These are phyloP conservation scores for Mellivora capensis DNA, from an alignment of 2,113 vertebrate species.

Conservation along the genomic window DNA sequence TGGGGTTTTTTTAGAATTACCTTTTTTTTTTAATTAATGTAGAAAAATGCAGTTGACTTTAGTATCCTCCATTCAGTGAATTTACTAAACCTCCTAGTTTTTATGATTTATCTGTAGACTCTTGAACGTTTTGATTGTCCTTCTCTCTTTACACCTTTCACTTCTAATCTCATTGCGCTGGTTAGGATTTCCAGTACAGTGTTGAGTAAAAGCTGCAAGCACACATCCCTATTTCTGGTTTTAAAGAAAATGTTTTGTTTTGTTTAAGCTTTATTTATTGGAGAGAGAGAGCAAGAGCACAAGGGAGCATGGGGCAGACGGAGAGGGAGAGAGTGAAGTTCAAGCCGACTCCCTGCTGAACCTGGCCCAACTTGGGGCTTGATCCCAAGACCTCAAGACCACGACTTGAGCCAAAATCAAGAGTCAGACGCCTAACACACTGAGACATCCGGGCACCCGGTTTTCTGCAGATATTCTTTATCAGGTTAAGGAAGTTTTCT, in stretches of 20 bases:
- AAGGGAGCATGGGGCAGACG: neutral
- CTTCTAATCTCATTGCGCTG: neutral
- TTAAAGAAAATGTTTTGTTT: conserved; percentile 29
- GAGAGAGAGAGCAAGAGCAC: neutral
- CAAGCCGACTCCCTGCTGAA: neutral
- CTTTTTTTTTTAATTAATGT: neutral
- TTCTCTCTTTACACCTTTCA: neutral
- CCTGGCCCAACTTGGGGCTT: neutral
- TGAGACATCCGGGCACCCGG: neutral
- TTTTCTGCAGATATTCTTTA: neutral
- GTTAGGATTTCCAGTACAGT: neutral
- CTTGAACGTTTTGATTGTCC: neutral
- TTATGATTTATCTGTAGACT: neutral
- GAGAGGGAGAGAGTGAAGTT: neutral
- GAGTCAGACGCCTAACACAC: neutral
- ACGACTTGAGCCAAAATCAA: neutral
- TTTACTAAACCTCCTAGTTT: neutral
- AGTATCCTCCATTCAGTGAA: neutral
- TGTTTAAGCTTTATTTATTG: neutral
- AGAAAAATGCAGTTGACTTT: neutral
- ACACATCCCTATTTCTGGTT: neutral
- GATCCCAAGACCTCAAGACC: neutral
- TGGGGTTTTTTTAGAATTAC: neutral
- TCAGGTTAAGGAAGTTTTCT: neutral
- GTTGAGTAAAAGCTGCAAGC: neutral